Percentiles rank a stretch among this genome's conserved stretches.
Conservation (phyloP, 2,113 vertebrate genomes). For the Siniperca chuatsi region DNA sequence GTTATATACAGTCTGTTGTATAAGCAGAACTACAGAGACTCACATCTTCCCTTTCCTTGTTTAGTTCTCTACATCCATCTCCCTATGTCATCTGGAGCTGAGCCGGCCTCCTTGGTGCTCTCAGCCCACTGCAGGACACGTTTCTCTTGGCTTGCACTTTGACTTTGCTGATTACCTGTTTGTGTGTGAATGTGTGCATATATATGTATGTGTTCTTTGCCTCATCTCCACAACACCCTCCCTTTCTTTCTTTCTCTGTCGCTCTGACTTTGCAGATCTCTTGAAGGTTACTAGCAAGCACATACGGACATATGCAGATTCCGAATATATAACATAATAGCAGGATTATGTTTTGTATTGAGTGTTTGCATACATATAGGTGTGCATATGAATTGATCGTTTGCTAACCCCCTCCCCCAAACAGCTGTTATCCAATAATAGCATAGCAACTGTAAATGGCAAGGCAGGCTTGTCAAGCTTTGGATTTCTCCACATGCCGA, state of each 20-base stretch:
- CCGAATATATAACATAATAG: background rate
- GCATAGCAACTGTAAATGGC: background rate
- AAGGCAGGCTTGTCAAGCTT: background rate
- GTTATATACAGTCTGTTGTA: conserved; percentile 27
- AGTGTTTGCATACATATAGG: background rate
- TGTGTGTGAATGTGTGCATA: background rate
- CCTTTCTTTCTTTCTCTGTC: background rate
- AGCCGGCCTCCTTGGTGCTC: conserved; percentile 31
- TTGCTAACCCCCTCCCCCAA: background rate
- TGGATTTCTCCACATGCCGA: background rate
- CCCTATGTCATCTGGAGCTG: conserved; percentile 47
- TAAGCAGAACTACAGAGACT: conserved; percentile 43
- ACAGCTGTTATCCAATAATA: background rate
- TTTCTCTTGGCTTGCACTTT: conserved; percentile 18
- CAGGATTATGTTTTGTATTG: background rate
- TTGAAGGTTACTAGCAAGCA: conserved; percentile 43
- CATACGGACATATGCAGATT: background rate
- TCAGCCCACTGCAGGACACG: conserved; percentile 18
- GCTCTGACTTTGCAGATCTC: conserved; percentile 64
- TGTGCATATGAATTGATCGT: background rate
- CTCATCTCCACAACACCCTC: background rate
- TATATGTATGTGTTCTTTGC: conserved; percentile 3
- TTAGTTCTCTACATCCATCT: conserved; percentile 54
- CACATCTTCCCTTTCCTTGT: conserved; percentile 45
- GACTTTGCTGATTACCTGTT: conserved; percentile 39